Conservation (phyloP, 2,797 vertebrate species). For the Chromis chromis region DNA sequence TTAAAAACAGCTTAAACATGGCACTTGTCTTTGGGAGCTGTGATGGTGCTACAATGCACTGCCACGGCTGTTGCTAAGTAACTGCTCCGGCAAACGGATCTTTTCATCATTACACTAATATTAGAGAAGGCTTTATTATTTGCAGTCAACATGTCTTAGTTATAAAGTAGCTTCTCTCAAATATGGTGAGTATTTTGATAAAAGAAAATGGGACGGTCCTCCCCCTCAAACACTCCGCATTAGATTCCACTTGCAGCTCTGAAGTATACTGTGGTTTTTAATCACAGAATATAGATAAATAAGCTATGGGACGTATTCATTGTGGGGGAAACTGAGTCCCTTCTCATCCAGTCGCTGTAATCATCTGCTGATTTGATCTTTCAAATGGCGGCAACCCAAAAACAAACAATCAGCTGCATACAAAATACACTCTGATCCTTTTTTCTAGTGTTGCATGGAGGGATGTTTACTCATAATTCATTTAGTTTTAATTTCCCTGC, state of each 20-base stretch:
- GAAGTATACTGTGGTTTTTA: not conserved
- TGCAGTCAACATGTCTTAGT: constrained; percentile 28
- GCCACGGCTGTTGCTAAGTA: constrained; percentile 64
- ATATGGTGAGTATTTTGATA: not conserved
- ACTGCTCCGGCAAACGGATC: constrained; percentile 47
- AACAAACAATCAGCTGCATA: not conserved
- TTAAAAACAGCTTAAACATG: constrained; percentile 54
- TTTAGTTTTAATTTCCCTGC: not conserved
- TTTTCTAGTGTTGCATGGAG: not conserved
- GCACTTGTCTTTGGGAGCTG: constrained; percentile 37
- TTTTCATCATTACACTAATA: constrained; percentile 49
- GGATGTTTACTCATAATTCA: not conserved
- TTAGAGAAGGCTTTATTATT: constrained; percentile 42
- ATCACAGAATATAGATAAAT: constrained; percentile 12
- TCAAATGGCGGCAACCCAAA: not conserved
- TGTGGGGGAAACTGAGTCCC: not conserved
- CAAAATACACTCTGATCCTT: not conserved
- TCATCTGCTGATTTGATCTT: not conserved
- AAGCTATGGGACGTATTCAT: not conserved
- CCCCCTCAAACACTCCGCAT: not conserved
- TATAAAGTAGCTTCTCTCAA: constrained; percentile 14
- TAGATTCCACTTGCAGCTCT: not conserved
- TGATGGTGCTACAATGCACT: constrained; percentile 32
- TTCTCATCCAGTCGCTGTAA: not conserved
- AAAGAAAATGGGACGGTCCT: constrained; percentile 3